Evolutionary conservation across 92 coral and sea anemone species (phyloP).

Genomic region (Epizoanthus illoricatus): DNA sequence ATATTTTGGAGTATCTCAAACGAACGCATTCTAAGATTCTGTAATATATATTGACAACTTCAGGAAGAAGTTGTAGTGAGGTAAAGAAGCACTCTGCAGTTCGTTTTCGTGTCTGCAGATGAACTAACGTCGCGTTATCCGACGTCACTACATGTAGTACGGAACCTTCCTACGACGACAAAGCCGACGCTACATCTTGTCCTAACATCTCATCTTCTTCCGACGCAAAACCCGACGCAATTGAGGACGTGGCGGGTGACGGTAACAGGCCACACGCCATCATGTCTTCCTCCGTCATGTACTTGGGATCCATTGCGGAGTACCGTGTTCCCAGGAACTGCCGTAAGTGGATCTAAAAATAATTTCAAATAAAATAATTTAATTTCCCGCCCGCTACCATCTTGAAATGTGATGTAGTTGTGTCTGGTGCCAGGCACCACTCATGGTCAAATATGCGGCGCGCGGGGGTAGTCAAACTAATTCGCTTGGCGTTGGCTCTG

Average conservation of each 20-base stretch:
- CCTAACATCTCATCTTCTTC: constrained; percentile 21
- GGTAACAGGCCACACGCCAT: constrained; percentile 72
- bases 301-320: constrained; percentile 90
- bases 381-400: not conserved
- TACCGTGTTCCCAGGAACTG: constrained; percentile 94
- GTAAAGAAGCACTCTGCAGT: too few species aligned
- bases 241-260: constrained; percentile 33
- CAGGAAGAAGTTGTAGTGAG: too few species aligned
- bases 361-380: not conserved
- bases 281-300: constrained; percentile 87
- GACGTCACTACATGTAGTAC: too few species aligned
- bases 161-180: not conserved
- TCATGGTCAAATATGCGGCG: too few species aligned
- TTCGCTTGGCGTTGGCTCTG: too few species aligned
- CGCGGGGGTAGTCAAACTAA: too few species aligned
- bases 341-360: constrained; percentile 86
- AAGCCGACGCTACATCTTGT: not conserved
- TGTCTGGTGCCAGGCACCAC: not conserved
- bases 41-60: too few species aligned
- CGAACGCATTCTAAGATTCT: too few species aligned
- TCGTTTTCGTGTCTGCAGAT: too few species aligned
- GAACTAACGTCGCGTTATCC: too few species aligned
- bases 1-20: too few species aligned
- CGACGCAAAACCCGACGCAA: constrained; percentile 15
- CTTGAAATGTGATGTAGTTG: not conserved